Evolutionary conservation across 2,888 invertebrate species (phyloP).

Genomic region (Cataglyphis altisquamis): DNA sequence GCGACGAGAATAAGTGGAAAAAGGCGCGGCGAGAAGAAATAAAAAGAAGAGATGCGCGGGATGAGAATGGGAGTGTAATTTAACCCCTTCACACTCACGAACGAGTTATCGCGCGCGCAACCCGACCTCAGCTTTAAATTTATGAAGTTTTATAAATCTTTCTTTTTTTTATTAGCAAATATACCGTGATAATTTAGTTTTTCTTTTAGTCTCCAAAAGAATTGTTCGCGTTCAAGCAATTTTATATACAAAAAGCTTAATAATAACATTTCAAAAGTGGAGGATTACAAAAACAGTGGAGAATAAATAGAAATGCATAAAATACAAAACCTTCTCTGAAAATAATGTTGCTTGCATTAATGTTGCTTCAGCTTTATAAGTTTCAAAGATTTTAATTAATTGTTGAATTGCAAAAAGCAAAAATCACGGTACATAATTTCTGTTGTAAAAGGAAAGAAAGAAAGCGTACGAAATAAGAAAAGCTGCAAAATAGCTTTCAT

Average conservation of each 20-base stretch:
- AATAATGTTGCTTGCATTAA: not conserved
- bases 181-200: conserved; percentile 26
- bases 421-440: conserved; percentile 1
- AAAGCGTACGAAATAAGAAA: not conserved
- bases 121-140: conserved; percentile 39
- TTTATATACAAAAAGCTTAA: not conserved
- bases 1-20: conserved; percentile 50
- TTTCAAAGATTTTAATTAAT: conserved; percentile 3
- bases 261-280: not conserved
- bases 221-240: not conserved
- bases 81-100: conserved; percentile 53
- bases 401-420: conserved; percentile 21
- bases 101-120: conserved; percentile 49
- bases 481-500: conserved; percentile 23
- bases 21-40: conserved; percentile 30
- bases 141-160: conserved; percentile 56
- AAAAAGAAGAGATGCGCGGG: conserved; percentile 31
- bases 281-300: not conserved
- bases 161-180: conserved; percentile 28
- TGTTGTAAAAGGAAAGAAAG: not conserved
- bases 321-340: not conserved
- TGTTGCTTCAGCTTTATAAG: not conserved
- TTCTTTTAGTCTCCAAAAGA: not conserved
- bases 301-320: not conserved
- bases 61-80: conserved; percentile 51